A percentile compares a stretch with the other conserved stretches of the same genome.
Conservation (phyloP, 2,888 invertebrate species). For the Microplitis manilae region DNA sequence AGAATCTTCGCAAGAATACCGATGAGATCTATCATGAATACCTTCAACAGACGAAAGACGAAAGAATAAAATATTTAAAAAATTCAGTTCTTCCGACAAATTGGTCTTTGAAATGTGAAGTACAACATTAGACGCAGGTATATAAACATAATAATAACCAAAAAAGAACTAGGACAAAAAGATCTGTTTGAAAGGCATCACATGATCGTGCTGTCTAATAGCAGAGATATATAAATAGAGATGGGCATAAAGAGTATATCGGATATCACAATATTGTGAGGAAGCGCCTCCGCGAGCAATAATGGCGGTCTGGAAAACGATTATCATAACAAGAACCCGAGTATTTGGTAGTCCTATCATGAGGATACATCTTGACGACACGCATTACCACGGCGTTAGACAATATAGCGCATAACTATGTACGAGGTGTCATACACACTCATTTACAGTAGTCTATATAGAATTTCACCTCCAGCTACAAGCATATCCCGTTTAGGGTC, state of each 20-base stretch:
- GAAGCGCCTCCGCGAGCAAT: constrained; percentile 53
- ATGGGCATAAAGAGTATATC: constrained; percentile 50
- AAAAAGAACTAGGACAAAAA: background rate
- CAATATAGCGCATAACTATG: constrained; percentile 24
- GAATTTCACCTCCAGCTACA: constrained; percentile 47
- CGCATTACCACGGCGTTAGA: constrained; percentile 53
- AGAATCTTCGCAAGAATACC: too few species aligned
- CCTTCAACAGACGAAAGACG: too few species aligned
- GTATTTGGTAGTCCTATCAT: constrained; percentile 59
- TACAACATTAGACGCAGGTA: background rate
- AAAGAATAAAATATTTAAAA: background rate
- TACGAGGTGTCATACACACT: constrained; percentile 35
- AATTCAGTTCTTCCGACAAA: background rate
- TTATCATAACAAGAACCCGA: constrained; percentile 67
- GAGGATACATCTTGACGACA: constrained; percentile 57
- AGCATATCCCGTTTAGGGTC: constrained; percentile 60
- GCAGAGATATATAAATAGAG: background rate
- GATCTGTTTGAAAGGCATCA: background rate
- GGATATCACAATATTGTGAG: constrained; percentile 66
- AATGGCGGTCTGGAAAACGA: constrained; percentile 52
- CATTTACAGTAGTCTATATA: constrained; percentile 3
- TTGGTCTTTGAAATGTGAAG: background rate
- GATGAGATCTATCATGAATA: too few species aligned
- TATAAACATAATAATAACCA: background rate
- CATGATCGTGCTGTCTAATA: background rate